These are phyloP conservation scores for Drosophila pectinifera DNA, from an alignment of 1,140 invertebrate species.

Conservation along the genomic window DNA sequence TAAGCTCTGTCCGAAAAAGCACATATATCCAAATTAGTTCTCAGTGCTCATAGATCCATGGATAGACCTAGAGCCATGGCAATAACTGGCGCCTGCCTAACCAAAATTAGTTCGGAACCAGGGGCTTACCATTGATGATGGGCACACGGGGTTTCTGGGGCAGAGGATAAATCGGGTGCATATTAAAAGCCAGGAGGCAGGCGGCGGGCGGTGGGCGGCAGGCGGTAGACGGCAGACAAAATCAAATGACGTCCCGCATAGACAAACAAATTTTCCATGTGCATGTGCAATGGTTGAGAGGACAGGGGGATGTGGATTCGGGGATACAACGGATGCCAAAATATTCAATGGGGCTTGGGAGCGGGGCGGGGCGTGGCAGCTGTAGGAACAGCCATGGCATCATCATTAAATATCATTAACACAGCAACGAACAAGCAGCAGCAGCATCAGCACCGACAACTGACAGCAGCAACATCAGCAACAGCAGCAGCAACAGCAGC, in stretches of 20 bases:
- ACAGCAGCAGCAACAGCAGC: not conserved
- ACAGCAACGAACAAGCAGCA: constrained; percentile 73
- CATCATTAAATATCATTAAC: constrained; percentile 83
- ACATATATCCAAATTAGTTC: not conserved
- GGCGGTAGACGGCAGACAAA: constrained; percentile 36
- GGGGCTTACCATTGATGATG: constrained; percentile 25
- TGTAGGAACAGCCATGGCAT: constrained; percentile 59
- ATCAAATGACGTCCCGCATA: constrained; percentile 63
- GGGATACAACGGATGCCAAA: constrained; percentile 36
- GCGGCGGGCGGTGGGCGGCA: constrained; percentile 15
- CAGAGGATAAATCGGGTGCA: constrained; percentile 37
- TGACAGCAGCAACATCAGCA: constrained; percentile 46
- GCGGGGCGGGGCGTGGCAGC: constrained; percentile 29
- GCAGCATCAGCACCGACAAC: constrained; percentile 44
- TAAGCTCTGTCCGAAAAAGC: too few relatives aligned
- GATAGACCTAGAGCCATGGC: constrained; percentile 52
- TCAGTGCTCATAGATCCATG: constrained; percentile 15
- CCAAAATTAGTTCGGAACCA: constrained; percentile 52
- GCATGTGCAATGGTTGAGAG: constrained; percentile 32
- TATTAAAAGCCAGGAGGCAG: constrained; percentile 52
- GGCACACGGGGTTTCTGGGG: not conserved
- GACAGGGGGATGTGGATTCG: constrained; percentile 12
- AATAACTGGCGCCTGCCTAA: constrained; percentile 72
- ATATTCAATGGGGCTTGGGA: constrained; percentile 33
- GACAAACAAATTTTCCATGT: constrained; percentile 65